phyloP scores from a whole-genome alignment of 2,113 vertebrate species.

The Leptodactylus fuscus region DNA sequence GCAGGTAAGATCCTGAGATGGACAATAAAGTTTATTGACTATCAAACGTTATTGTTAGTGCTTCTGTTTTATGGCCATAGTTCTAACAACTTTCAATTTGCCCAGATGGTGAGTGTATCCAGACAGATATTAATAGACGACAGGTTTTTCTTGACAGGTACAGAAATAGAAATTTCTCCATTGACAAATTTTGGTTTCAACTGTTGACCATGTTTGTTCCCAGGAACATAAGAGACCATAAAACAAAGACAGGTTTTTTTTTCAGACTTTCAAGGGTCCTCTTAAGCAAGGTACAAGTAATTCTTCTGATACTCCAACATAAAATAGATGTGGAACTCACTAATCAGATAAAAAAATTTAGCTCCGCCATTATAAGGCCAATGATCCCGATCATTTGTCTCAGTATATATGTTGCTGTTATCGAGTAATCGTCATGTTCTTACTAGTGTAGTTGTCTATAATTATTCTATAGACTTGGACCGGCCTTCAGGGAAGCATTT shows the following conservation, averaged over 20 bases:
- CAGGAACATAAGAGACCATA: background rate
- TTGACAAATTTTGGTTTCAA: background rate
- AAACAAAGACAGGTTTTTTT: background rate
- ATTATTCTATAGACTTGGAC: too few relatives aligned
- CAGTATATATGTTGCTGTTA: too few relatives aligned
- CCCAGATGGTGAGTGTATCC: slow-evolving; percentile 15
- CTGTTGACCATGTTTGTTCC: background rate
- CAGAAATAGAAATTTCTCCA: slow-evolving; percentile 20
- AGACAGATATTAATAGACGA: slow-evolving; percentile 4
- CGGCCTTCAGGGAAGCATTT: too few relatives aligned
- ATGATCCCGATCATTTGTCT: too few relatives aligned
- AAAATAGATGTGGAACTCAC: too few relatives aligned
- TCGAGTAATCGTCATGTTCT: too few relatives aligned
- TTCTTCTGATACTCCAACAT: too few relatives aligned
- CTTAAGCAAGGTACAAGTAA: background rate
- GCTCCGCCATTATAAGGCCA: too few relatives aligned
- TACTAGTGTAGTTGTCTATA: too few relatives aligned
- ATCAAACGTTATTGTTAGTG: slow-evolving; percentile 38
- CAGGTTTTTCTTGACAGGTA: background rate
- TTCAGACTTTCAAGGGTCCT: background rate
- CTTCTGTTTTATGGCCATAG: background rate
- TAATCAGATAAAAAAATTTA: too few relatives aligned
- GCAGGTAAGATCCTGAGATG: background rate
- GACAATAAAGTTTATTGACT: slow-evolving; percentile 22
- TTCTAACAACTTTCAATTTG: slow-evolving; percentile 24